A percentile compares a stretch with the other conserved stretches of the same genome.
Evolutionary conservation across 2,113 vertebrate genomes (phyloP).

Genomic region (Dicentrarchus labrax): DNA sequence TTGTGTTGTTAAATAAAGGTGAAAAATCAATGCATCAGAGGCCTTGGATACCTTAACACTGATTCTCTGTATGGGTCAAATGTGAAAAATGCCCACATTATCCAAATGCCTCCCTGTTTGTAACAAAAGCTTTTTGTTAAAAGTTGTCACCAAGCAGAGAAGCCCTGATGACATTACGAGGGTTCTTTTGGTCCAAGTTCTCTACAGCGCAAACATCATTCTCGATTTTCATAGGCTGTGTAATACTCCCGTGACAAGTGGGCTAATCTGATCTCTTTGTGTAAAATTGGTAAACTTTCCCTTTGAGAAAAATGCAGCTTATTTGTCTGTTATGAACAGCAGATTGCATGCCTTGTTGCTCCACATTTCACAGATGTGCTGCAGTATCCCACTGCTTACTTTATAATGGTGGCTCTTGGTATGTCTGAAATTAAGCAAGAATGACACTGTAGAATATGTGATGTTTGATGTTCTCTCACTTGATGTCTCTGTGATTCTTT

Average conservation of each 20-base stretch:
- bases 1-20: not conserved
- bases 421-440: not conserved
- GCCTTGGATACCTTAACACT: not conserved
- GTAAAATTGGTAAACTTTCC: not conserved
- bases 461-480: not conserved
- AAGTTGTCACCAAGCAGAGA: not conserved
- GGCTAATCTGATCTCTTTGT: not conserved
- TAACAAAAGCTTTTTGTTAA: constrained; percentile 4
- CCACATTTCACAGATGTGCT: not conserved
- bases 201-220: not conserved
- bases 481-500: not conserved
- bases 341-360: not conserved
- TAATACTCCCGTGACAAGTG: not conserved
- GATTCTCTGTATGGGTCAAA: not conserved
- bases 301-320: not conserved
- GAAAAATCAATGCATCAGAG: not conserved
- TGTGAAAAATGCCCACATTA: not conserved
- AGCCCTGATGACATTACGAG: not conserved
- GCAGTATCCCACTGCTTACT: not conserved
- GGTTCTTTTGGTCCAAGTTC: not conserved
- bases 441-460: not conserved
- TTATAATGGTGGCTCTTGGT: not conserved
- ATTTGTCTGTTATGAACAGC: not conserved
- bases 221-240: not conserved
- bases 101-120: not conserved